Base-by-base conservation (phyloP, 1,140 invertebrate species). In the Zeugodacus cucurbitae region DNA sequence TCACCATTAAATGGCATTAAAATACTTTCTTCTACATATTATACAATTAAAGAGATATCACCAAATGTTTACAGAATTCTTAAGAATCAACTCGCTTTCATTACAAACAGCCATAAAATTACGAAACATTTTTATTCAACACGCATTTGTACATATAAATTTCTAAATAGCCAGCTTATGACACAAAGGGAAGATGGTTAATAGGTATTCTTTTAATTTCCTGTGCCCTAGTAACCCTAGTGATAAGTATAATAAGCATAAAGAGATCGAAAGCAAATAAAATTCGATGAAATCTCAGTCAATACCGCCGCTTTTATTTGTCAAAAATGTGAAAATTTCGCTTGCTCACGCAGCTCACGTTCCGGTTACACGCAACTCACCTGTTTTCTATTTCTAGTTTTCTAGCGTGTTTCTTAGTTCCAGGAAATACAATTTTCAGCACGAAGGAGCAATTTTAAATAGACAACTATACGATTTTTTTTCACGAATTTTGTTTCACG, bases 401-500 rank as follows among this genome's bases (percentile, higher is more conserved):
- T 62, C 22, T 26, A n/a, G 14, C 14, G 0, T 54, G 14, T 20
- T 20, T n/a, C n/a, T 54, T 29, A 44, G 32, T 74, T 74, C 70
- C 70, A 44, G 37, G 70, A 74, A 74, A 74, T 20, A 74, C 17
- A 44, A 41, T 14, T 22, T 74, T 74, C 67, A 37, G 67, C 34
- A 74, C 67, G 67, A 74, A 74, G 32, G 67, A 41, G 34, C 67
- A 41, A 22, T 74, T 74, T 74, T 74, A 74, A 74, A 74, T 74
- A 74, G 67, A 17, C 0, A 74, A 37, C 32, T 74, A 74, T 5
- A 48, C 10, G 20, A 20, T 74, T 29, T 32, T 34, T 29, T 34
- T 67, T 7, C 7, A n/a, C n/a, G n/a, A n/a, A n/a, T 67, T 3
- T 34, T 67, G 2, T 67, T 44, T 20, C 3, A 20, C 17, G 8